phyloP scores from a whole-genome alignment of 1,140 invertebrate species.

The Vanessa atalanta region DNA sequence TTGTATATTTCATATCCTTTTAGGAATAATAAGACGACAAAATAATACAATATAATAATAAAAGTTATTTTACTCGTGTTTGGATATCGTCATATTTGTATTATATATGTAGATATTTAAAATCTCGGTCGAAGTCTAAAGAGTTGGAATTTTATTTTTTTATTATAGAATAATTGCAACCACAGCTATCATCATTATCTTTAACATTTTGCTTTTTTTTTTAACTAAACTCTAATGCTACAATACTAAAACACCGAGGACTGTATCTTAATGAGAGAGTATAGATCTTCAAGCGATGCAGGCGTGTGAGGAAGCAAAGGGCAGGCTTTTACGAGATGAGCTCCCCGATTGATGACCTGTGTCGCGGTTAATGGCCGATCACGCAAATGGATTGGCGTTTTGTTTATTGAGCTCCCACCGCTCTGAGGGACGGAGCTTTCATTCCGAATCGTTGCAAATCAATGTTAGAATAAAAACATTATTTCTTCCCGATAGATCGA shows the following conservation, averaged over 20 bases:
- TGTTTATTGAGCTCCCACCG: conserved; percentile 31
- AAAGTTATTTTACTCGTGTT: no score
- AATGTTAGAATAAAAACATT: not conserved
- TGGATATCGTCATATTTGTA: no score
- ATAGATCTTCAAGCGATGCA: not conserved
- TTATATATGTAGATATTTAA: no score
- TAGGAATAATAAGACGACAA: no score
- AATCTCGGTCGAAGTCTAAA: no score
- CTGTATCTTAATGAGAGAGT: not conserved
- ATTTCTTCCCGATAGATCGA: not conserved
- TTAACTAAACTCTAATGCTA: not conserved
- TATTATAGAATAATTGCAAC: no score
- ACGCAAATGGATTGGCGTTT: conserved; percentile 26
- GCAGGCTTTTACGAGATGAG: conserved; percentile 36
- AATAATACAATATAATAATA: no score
- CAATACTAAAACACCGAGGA: not conserved
- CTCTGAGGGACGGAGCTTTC: not conserved
- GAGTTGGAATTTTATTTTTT: no score
- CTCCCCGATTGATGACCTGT: conserved; percentile 26
- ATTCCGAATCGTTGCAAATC: not conserved
- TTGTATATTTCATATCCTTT: no score
- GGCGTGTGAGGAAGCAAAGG: not conserved
- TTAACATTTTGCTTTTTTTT: no score
- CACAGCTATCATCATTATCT: no score
- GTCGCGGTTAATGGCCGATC: conserved; percentile 22